These are phyloP conservation scores for Chrysomela aeneicollis DNA, from an alignment of 2,888 invertebrate species.

Conservation along the genomic window DNA sequence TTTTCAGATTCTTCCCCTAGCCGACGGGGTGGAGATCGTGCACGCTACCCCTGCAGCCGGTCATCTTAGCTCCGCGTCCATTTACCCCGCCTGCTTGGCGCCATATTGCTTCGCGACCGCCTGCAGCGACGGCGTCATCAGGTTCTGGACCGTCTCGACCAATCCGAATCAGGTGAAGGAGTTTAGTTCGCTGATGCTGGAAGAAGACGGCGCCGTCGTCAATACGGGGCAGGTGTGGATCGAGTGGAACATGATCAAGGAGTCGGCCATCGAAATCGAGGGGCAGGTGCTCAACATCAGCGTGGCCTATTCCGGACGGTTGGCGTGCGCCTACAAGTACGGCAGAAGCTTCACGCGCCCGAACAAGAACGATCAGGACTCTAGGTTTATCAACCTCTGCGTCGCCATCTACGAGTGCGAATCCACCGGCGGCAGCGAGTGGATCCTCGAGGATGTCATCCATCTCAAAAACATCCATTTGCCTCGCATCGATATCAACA, in stretches of 20 bases:
- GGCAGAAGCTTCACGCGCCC: constrained; percentile 88
- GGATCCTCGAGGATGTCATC: constrained; percentile 95
- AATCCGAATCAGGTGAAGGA: constrained; percentile 50
- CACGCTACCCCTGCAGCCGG: constrained; percentile 96
- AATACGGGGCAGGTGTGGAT: constrained; percentile 59
- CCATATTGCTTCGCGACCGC: constrained; percentile 96
- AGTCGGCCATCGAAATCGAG: constrained; percentile 68
- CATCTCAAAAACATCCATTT: constrained; percentile 91
- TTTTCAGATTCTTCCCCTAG: constrained; percentile 80
- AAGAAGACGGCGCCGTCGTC: constrained; percentile 56
- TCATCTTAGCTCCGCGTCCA: constrained; percentile 95
- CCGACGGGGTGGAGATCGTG: constrained; percentile 90
- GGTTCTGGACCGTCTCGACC: constrained; percentile 77
- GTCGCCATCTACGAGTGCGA: constrained; percentile 99
- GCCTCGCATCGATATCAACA: constrained; percentile 80
- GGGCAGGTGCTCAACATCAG: constrained; percentile 91
- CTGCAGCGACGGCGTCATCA: constrained; percentile 90
- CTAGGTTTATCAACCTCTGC: constrained; percentile 87
- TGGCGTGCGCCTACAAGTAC: constrained; percentile 97
- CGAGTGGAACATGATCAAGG: constrained; percentile 63
- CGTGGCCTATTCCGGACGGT: constrained; percentile 96
- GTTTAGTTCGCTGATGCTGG: constrained; percentile 52
- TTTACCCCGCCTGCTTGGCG: constrained; percentile 98
- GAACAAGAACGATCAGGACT: constrained; percentile 77
- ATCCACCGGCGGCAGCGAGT: constrained; percentile 94